Evolutionary conservation across 2,888 invertebrate species (phyloP), one percentile per base, ranked within the genome.

Genomic region (Harpagoxenus sublaevis): DNA sequence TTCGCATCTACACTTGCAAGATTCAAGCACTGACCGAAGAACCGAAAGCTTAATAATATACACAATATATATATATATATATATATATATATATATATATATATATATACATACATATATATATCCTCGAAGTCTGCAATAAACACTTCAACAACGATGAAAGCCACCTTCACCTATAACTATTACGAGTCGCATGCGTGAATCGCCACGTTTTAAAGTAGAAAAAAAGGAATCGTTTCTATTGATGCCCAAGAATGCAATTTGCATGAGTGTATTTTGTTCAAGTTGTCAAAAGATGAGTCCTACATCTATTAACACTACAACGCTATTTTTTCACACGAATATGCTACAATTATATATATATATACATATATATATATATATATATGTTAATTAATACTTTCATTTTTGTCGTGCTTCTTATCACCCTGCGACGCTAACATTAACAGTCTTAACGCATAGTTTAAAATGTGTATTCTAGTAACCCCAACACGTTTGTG

Each of bases 371-470:
- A 23, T 23, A 23, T 23, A 23, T 53, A 45, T 55, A 66, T 55
- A 48, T 23, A 23, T 23, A 23, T 23, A 23, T 23, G 0, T 23
- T 23, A 23, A 23, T 57, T 48, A 0, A 79, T 79, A 60, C 60
- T 70, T 79, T 68, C 9, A 65, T 31, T 68, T 18, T 70, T 60
- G 39, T 39, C 2, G 60, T 18, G 55, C 10, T 35, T 81, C 42
- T 62, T 42, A 48, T 60, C 48, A 45, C 28, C 23, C 1, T 48
- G 48, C 31, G 48, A 51, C 23, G 45, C 45, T 78, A 68, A 57
- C 66, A 81, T 70, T 71, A 81, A 70, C 79, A 81, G 35, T 62
- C 79, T 70, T 70, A 68, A 79, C 70, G 71, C 35, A 81, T 60
- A 79, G 18, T 28, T 81, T 28, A 70, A 70, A 68, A 60, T 78